Evolutionary conservation across 2,113 vertebrate species (phyloP), one percentile per base, ranked within the genome.

Genomic region (Lophotis ruficrista): DNA sequence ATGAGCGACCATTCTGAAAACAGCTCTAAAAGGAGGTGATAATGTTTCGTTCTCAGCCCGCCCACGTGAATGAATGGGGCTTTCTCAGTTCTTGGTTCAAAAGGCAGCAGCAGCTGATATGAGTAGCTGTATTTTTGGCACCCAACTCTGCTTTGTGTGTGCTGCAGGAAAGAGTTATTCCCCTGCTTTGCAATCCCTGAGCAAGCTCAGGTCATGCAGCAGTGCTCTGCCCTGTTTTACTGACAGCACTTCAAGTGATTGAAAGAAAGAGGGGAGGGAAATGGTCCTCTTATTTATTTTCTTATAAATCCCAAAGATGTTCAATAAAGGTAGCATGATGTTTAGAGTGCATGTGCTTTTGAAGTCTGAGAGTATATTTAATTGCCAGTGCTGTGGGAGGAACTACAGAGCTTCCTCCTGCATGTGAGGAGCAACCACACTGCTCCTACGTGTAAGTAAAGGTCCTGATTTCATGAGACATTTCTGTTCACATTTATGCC

Each of bases 11-110:
- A 10, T 66, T 93, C 75, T 72, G 54, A 89, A 83, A 87, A 69
- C 31, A 68, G 37, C 45, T 54, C 58, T 81, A 60, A 38, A 22
- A 61, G n/a, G 47, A 88, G 38, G 54, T 62, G 53, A 33, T 82
- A 78, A 78, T 53, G 22, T 50, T 96, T 87, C 43, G 6, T 85
- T 87, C 76, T 88, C 57, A 82, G 65, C 65, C 65, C 38, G 48
- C 38, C 3, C 56, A 4, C 35, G 45, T 35, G 87, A 79, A 60
- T 65, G 69, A 72, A 90, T 28, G 20, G 37, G 3, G 77, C 53
- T 82, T 93, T 87, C 68, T 94, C 43, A 80, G 56, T 25, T 60
- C 50, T 77, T 76, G 30, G 31, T 91, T 84, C 57, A 51, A 69
- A 89, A 91, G 37, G 37, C 70, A 41, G 66, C 21, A 88, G 83